These are phyloP conservation scores for Catharus bicknelli DNA, from an alignment of 2,113 vertebrate species.

Conservation along the genomic window DNA sequence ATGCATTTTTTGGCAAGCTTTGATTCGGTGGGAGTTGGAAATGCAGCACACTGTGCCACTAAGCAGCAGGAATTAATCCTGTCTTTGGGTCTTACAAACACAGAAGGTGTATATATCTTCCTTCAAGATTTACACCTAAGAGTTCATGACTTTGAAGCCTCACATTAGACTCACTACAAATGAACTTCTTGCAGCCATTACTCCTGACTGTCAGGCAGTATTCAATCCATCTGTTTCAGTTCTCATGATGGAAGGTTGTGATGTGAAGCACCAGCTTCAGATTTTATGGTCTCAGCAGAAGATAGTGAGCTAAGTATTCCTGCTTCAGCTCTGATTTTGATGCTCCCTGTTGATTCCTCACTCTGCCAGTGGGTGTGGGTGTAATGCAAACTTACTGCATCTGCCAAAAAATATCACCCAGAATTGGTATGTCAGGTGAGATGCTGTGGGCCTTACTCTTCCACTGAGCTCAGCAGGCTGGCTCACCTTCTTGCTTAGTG, in stretches of 20 bases:
- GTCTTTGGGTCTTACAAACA: not conserved
- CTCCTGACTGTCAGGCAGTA: not conserved
- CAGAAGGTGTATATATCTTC: not conserved
- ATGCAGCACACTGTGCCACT: rapidly evolving
- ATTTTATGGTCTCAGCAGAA: not conserved
- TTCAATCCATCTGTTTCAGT: not conserved
- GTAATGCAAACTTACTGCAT: not conserved
- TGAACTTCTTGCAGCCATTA: not conserved
- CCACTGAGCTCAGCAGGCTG: not conserved
- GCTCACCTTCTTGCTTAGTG: not conserved
- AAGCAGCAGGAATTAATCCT: not conserved
- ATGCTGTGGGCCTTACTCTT: not conserved
- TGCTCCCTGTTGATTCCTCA: not conserved
- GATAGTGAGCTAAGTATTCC: not conserved
- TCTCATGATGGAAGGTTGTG: not conserved
- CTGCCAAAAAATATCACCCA: not conserved
- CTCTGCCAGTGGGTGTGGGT: not conserved
- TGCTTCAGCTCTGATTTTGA: not conserved
- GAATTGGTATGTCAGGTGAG: not conserved
- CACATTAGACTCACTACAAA: not conserved
- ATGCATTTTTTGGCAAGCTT: not conserved
- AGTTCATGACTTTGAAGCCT: not conserved
- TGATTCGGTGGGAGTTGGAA: not conserved
- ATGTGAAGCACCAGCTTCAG: not conserved
- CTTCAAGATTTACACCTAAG: not conserved